Conservation (phyloP, 2,113 vertebrate species). For the Sinocyclocheilus anshuiensis region DNA sequence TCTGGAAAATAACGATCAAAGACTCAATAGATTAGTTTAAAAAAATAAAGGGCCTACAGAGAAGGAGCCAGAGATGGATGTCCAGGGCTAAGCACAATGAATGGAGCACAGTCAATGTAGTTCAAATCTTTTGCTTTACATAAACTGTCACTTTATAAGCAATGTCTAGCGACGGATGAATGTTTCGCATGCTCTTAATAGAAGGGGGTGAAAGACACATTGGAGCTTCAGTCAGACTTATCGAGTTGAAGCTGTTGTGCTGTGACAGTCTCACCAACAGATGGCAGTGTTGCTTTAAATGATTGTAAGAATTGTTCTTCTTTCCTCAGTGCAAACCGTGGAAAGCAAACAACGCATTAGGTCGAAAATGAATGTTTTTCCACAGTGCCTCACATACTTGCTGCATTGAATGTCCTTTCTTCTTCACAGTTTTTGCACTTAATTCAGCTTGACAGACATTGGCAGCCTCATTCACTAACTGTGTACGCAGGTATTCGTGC, state of each 20-base stretch:
- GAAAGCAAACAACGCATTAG: conserved; percentile 3
- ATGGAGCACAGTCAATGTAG: neutral
- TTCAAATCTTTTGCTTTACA: neutral
- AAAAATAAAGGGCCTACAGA: neutral
- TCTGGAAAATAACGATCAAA: neutral
- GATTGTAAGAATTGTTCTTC: neutral
- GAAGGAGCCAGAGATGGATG: neutral
- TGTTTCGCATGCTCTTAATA: neutral
- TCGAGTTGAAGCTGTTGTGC: neutral
- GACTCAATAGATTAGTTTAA: neutral
- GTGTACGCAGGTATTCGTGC: neutral
- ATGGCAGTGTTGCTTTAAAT: conserved; percentile 39
- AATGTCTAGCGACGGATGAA: neutral
- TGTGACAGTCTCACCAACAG: conserved; percentile 35
- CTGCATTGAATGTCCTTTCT: neutral
- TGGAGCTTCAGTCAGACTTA: neutral
- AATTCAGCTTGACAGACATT: neutral
- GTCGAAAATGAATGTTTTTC: neutral
- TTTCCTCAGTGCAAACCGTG: neutral
- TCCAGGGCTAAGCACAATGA: neutral
- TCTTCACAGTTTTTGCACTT: neutral
- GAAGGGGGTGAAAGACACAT: neutral
- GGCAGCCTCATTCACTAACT: neutral
- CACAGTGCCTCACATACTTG: neutral
- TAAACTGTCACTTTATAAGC: neutral